A percentile compares a stretch with the other conserved stretches of the same genome.
Evolutionary conservation across 2,113 vertebrate genomes (phyloP).

Genomic region (Microtus pennsylvanicus): DNA sequence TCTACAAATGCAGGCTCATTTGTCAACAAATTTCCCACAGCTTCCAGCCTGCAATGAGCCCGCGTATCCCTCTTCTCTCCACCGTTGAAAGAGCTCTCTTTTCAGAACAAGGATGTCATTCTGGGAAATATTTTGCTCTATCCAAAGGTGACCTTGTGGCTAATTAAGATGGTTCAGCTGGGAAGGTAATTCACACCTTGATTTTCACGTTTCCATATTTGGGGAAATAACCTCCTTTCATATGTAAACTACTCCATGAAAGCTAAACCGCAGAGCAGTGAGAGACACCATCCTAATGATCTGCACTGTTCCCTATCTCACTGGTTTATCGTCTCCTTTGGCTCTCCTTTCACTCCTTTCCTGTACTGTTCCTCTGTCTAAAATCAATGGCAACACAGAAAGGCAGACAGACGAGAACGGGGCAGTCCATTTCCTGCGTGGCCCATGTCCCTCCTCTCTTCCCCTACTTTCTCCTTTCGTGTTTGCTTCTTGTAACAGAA

Average conservation of each 20-base stretch:
- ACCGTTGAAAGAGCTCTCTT: conserved; percentile 8
- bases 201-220: conserved; percentile 66
- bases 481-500: not conserved
- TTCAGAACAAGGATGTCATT: conserved; percentile 65
- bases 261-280: conserved; percentile 38
- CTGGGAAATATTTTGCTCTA: conserved; percentile 45
- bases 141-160: conserved; percentile 67
- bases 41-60: conserved; percentile 56
- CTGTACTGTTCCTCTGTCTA: not conserved
- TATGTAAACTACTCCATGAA: conserved; percentile 64
- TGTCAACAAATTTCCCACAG: conserved; percentile 42
- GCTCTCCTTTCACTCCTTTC: conserved; percentile 16
- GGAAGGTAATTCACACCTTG: conserved; percentile 68
- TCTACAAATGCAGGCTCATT: not conserved
- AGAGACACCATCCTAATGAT: conserved; percentile 66
- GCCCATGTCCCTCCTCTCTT: not conserved
- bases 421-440: not conserved
- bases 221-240: conserved; percentile 70
- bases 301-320: conserved; percentile 17
- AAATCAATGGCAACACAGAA: conserved; percentile 16
- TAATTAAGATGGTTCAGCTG: conserved; percentile 70
- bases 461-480: not conserved
- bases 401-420: not conserved
- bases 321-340: conserved; percentile 54
- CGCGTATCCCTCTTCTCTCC: conserved; percentile 8